phyloP scores from a whole-genome alignment of 2,888 invertebrate species.

The Amphiduros pacificus region DNA sequence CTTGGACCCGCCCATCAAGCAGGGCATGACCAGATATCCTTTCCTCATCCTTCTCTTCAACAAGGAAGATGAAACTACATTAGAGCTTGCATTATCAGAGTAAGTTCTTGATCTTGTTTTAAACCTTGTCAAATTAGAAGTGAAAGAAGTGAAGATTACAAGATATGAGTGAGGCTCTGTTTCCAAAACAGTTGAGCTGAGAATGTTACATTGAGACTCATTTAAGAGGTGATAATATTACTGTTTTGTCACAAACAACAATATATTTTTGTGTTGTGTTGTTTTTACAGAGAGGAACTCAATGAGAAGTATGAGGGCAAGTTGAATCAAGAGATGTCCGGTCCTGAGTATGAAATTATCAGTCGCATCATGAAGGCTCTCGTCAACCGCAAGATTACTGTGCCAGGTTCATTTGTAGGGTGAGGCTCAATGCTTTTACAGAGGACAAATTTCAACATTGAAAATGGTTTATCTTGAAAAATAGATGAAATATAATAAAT shows the following conservation, averaged over 20 bases:
- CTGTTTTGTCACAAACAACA: not conserved
- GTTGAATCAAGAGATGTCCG: slow-evolving; percentile 84
- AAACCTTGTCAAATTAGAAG: too few species aligned
- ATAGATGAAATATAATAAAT: too few species aligned
- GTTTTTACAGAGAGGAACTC: slow-evolving; percentile 74
- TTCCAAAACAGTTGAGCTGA: too few species aligned
- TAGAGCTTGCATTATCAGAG: slow-evolving; percentile 91
- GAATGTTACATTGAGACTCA: too few species aligned
- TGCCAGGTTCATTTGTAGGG: slow-evolving; percentile 91
- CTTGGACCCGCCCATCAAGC: slow-evolving; percentile 97
- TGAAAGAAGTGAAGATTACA: too few species aligned
- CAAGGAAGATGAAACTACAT: slow-evolving; percentile 88
- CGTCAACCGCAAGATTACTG: slow-evolving; percentile 90
- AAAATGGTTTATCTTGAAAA: too few species aligned
- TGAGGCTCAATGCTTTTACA: too few species aligned
- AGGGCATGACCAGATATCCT: slow-evolving; percentile 98
- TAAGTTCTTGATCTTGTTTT: slow-evolving; percentile 61
- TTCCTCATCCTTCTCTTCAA: slow-evolving; percentile 92
- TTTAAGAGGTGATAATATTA: too few species aligned
- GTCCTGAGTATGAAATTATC: slow-evolving; percentile 92
- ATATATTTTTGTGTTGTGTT: not conserved
- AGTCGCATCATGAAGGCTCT: slow-evolving; percentile 96
- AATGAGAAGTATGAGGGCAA: slow-evolving; percentile 92
- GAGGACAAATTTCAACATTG: too few species aligned
- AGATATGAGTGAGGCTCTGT: too few species aligned